phyloP scores from a whole-genome alignment of 2,888 invertebrate species.

The Andrena minutula region DNA sequence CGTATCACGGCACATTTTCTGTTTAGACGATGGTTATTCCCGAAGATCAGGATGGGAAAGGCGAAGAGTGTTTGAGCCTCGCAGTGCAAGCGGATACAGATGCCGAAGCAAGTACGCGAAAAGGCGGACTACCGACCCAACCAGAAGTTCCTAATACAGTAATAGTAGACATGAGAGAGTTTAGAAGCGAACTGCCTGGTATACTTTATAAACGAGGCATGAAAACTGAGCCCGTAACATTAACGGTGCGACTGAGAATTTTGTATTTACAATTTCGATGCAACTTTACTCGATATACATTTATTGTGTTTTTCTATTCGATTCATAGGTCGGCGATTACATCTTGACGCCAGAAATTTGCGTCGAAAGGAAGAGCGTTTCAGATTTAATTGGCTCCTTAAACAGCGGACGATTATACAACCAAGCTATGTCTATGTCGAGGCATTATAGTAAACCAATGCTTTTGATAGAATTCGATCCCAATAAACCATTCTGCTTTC shows the following conservation, averaged over 20 bases:
- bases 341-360: constrained; percentile 98
- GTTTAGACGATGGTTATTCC: constrained; percentile 93
- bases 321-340: constrained; percentile 95
- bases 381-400: constrained; percentile 97
- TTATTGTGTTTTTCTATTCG: neutral
- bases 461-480: constrained; percentile 98
- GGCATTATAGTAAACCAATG: constrained; percentile 94
- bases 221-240: constrained; percentile 95
- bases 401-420: constrained; percentile 97
- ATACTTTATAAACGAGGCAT: constrained; percentile 97
- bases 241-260: constrained; percentile 86
- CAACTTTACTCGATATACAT: neutral
- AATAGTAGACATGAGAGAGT: constrained; percentile 99
- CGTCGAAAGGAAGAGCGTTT: constrained; percentile 98
- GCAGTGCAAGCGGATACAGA: constrained; percentile 77
- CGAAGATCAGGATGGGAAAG: constrained; percentile 94
- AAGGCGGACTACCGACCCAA: constrained; percentile 86
- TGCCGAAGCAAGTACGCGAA: constrained; percentile 87
- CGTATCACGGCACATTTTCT: constrained; percentile 12
- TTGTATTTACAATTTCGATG: neutral
- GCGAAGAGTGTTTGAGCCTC: constrained; percentile 87
- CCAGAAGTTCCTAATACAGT: constrained; percentile 83
- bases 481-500: constrained; percentile 95
- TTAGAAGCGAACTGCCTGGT: constrained; percentile 97
- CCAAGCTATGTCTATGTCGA: constrained; percentile 97